Base-by-base conservation (phyloP, 30 jellyfish, hydroid and myxozoan genomes). In the Turritopsis rubra region DNA sequence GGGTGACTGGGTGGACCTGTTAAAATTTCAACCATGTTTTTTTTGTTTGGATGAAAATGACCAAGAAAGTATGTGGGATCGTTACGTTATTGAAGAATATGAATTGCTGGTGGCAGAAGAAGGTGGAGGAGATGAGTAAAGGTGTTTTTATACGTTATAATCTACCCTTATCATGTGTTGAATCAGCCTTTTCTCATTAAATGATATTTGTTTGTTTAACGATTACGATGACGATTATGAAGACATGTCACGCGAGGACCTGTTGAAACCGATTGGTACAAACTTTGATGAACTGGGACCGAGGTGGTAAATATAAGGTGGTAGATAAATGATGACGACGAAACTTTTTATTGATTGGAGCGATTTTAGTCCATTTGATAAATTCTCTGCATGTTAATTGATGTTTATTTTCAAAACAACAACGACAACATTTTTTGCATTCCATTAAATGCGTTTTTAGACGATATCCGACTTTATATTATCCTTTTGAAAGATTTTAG, bases 71-170 rank as follows among this genome's bases (percentile, higher is more conserved):
- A 96, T 79, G 26, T 92, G 98, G 98, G 98, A 92, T 29, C 89
- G 80, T 71, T 92, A 72, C 72, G 95, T 95, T 8, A 74, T 75
- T 79, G 90, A 84, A 54, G 98, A 92, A 81, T 92, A 92, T 54
- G 98, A 92, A 68, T 54, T 92, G 26, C 88, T 92, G 22, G 96
- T 92, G 23, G 96, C 89, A 18, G 98, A 92, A 71, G 98, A 92
- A 76, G 98, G 98, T 24, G 92, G 85, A 1, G 79, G 91, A 18
- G 91, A 78, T 85, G 86, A 75, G 96, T 90, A 60, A 90, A 91
- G 60, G 9, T 3, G 60, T 41, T 41, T 41, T 41, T 5, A 41
- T 41, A 41, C 60, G 60, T 41, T 13, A 13, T 3, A 41, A 41
- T 13, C 60, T 41, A 3, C 60, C 60, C 60, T 41, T 3, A 41